phyloP scores from a whole-genome alignment of 1,140 invertebrate genomes.

The Tribolium madens region DNA sequence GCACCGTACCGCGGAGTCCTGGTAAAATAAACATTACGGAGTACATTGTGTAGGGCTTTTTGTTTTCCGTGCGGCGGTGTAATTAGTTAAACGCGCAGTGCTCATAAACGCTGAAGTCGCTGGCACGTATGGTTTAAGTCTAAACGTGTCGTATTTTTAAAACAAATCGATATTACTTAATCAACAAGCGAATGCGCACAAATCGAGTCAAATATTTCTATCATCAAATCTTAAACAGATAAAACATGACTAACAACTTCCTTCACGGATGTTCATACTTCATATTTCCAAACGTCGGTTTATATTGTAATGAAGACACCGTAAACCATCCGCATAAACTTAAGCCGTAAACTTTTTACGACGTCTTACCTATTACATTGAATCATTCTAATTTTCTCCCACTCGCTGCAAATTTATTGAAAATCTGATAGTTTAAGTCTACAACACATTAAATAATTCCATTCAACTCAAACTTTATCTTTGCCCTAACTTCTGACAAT shows the following conservation, averaged over 20 bases:
- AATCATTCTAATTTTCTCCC: slow-evolving; percentile 32
- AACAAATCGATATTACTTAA: slow-evolving; percentile 43
- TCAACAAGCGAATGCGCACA: slow-evolving; percentile 34
- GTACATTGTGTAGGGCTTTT: slow-evolving; percentile 51
- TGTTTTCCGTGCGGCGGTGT: slow-evolving; percentile 50
- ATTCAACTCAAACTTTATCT: neutral
- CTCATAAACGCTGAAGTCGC: slow-evolving; percentile 42
- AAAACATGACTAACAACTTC: slow-evolving; percentile 41
- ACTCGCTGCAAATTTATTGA: slow-evolving; percentile 7
- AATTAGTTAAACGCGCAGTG: slow-evolving; percentile 50
- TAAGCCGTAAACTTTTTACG: slow-evolving; percentile 27
- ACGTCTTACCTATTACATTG: slow-evolving; percentile 26
- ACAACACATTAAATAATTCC: slow-evolving; percentile 2
- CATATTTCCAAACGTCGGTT: slow-evolving; percentile 40
- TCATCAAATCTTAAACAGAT: slow-evolving; percentile 34
- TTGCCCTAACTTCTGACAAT: neutral
- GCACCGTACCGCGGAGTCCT: slow-evolving; percentile 8
- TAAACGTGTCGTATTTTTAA: slow-evolving; percentile 42
- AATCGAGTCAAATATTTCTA: slow-evolving; percentile 34
- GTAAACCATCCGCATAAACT: slow-evolving; percentile 33
- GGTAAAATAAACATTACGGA: slow-evolving; percentile 51
- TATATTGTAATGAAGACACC: slow-evolving; percentile 32
- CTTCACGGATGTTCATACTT: slow-evolving; percentile 34
- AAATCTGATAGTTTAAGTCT: slow-evolving; percentile 10
- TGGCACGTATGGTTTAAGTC: slow-evolving; percentile 32